Percentiles rank a stretch among this genome's conserved stretches.
These are phyloP conservation scores for Lineus longissimus DNA, from an alignment of 1,140 invertebrate genomes.

Conservation along the genomic window DNA sequence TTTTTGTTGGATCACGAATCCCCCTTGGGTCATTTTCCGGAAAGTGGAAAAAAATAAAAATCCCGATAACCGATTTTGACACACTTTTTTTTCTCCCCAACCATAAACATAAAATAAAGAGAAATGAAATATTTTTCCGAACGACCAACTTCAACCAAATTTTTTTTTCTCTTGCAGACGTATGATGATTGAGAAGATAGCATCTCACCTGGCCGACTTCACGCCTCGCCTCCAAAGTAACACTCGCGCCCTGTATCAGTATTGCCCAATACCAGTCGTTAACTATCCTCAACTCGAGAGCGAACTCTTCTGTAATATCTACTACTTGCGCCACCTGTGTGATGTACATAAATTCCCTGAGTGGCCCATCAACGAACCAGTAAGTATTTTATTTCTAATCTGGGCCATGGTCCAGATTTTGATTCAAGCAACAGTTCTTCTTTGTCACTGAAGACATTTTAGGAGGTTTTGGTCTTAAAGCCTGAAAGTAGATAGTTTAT, in stretches of 20 bases:
- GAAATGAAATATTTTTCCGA: no score
- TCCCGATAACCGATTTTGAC: no score
- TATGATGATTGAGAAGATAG: constrained; percentile 93
- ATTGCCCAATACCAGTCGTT: constrained; percentile 92
- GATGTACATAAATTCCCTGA: constrained; percentile 86
- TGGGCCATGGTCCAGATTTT: background rate
- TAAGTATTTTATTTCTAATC: constrained; percentile 51
- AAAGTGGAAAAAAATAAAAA: no score
- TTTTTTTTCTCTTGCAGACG: constrained; percentile 60
- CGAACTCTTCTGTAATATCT: constrained; percentile 98
- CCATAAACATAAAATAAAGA: no score
- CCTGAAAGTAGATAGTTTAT: no score
- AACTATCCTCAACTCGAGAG: constrained; percentile 91
- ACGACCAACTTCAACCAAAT: no score
- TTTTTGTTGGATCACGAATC: no score
- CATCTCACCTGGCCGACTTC: constrained; percentile 94
- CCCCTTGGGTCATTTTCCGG: no score
- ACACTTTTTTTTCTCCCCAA: background rate
- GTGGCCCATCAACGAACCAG: constrained; percentile 95
- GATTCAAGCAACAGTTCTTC: background rate
- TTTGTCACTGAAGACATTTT: no score
- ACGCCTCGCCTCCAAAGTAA: constrained; percentile 88
- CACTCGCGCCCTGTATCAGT: constrained; percentile 91
- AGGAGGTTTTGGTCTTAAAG: no score
- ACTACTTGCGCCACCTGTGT: constrained; percentile 94